Evolutionary conservation across 2,888 invertebrate genomes (phyloP), one percentile per base, ranked within the genome.

Genomic region (Poecilus cupreus): DNA sequence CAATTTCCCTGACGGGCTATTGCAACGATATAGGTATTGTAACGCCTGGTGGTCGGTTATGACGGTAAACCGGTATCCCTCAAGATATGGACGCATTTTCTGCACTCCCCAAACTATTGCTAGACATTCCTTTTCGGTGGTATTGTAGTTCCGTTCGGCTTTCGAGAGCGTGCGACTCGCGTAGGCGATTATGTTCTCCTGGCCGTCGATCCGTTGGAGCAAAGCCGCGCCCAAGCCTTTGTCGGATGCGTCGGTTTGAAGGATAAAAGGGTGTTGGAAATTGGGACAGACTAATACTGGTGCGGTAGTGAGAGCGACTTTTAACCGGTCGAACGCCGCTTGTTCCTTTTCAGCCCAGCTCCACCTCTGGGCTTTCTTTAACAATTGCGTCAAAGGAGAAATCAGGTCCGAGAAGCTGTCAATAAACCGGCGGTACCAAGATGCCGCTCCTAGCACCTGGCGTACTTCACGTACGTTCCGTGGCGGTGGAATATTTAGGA

Each of bases 371-470:
- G 77, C 70, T 46, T 85, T 85, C 46, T 83, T 83, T 4, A 84
- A 11, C 1, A 86, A 79, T 8, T 72, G 16, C 20, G 82, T 83
- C 1, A 86, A 51, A 0, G 85, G 85, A 22, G 78, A 77, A 0
- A 85, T 83, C 0, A 83, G 49, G 0, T 75, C 81, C 8, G 84
- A 82, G 16, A 85, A 84, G 2, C 82, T 64, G 0, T 32, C 49
- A 8, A 86, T 84, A 72, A 85, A 87, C 22, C 85, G 82, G 0
- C 87, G 80, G 78, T 86, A 88, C 84, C 86, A 88, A 0, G 84
- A 83, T 4, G 83, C 82, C 54, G 86, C 77, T 0, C 86, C 87
- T 0, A 88, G 72, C 39, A 86, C 85, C 11, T 82, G 24, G 8
- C 84, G 78, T 6, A 85, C 37, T 49, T 84, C 57, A n/a, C 83